Evolutionary conservation across 1,140 invertebrate genomes (phyloP), one percentile per base, ranked within the genome.

Genomic region (Aricia agestis): DNA sequence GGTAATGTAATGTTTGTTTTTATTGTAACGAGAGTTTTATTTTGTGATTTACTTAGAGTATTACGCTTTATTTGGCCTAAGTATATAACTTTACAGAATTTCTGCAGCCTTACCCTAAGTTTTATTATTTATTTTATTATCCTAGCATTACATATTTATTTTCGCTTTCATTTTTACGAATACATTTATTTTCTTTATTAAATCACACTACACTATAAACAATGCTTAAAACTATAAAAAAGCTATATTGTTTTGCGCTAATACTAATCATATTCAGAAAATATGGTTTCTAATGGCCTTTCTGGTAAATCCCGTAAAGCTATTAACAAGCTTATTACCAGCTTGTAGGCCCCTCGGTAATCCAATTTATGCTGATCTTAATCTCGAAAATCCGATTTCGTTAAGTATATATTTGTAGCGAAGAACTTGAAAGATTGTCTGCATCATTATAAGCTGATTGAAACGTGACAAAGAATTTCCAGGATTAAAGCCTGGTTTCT

Each of bases 1-100:
- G 6, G 17, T n/a, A 67, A 41, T 52, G 63, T 70, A 74, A 70
- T 19, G 32, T 36, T 45, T 36, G 31, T 67, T 67, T 63, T 15
- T 52, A 52, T 10, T 36, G 36, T 1, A 36, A 36, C 36, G 36
- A 36, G 36, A 52, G 45, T 15, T 52, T 52, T 13, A 52, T 15
- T 52, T 52, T 52, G 10, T 52, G 45, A 52, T 52, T 52, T 15
- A 52, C 45, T 52, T 15, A 52, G 45, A 52, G 45, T 52, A 52
- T 52, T 6, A 52, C 45, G 3, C 10, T 52, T 52, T 52, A 52
- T 52, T 52, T 52, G 10, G 45, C 11, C 9, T 52, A n/a, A n/a
- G n/a, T n/a, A n/a, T n/a, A 52, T 52, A 13, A 52, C 13, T 13
- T 52, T 13, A 52, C 6, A 52, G 3, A 2, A 52, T 52, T 13